Evolutionary conservation across 2,888 invertebrate species (phyloP).

Genomic region (Amphimallon solstitiale): DNA sequence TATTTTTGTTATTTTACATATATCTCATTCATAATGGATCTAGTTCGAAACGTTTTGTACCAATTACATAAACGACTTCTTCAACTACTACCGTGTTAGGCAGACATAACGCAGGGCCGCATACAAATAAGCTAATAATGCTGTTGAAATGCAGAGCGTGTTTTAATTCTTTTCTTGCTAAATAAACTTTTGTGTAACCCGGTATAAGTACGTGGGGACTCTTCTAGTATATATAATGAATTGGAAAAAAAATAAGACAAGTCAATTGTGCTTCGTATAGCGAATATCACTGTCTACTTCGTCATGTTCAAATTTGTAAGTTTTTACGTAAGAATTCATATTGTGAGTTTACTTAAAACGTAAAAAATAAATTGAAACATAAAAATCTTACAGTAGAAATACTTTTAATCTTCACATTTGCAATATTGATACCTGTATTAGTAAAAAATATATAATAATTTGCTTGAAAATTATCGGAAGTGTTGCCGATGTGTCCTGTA

Average conservation of each 20-base stretch:
- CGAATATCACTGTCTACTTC: neutral
- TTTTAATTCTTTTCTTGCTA: conserved; percentile 6
- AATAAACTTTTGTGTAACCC: conserved; percentile 24
- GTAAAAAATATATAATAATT: neutral
- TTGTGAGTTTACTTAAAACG: neutral
- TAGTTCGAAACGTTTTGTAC: conserved; percentile 3
- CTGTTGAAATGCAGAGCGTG: conserved; percentile 8
- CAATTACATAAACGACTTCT: conserved; percentile 26
- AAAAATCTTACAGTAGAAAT: neutral
- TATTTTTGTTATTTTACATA: too few species aligned
- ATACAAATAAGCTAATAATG: conserved; percentile 11
- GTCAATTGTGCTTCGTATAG: conserved; percentile 13
- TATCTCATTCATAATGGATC: conserved; percentile 6
- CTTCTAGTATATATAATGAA: conserved; percentile 28
- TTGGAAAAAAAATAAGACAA: conserved; percentile 11
- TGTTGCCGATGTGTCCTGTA: neutral
- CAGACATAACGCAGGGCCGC: neutral
- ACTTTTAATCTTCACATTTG: conserved; percentile 35
- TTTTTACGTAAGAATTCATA: neutral
- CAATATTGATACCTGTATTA: neutral
- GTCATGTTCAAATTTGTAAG: conserved; percentile 40
- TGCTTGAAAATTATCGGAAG: too few species aligned
- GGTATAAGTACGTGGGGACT: conserved; percentile 7
- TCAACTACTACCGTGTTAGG: neutral
- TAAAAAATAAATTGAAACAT: too few species aligned